A percentile compares a stretch with the other conserved stretches of the same genome.
Conservation (phyloP, 2,888 invertebrate genomes). For the Pristionchus arcanus region DNA sequence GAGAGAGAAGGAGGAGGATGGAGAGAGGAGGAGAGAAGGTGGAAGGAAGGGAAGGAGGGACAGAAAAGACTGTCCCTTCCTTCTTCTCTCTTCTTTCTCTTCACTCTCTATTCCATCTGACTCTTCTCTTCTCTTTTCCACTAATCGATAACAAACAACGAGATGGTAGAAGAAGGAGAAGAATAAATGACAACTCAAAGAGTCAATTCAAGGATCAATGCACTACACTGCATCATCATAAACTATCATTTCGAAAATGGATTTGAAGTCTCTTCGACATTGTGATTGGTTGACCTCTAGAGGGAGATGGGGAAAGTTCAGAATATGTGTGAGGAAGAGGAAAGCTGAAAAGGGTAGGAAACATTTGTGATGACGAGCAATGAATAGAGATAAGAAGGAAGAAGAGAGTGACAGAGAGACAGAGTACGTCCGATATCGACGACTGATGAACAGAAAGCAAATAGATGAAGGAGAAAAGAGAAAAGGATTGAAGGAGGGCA, state of each 20-base stretch:
- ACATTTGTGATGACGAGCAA: conserved; percentile 35
- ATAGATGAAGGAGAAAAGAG: conserved; percentile 27
- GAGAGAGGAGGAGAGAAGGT: background rate
- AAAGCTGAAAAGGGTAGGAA: conserved; percentile 31
- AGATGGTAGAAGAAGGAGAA: conserved; percentile 41
- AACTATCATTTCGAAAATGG: background rate
- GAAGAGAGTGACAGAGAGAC: conserved; percentile 44
- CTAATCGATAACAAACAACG: conserved; percentile 46
- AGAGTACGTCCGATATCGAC: conserved; percentile 51
- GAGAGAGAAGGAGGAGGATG: background rate
- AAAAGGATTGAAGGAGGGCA: background rate
- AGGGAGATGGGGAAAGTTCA: background rate
- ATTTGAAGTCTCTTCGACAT: background rate
- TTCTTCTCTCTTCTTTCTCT: conserved; percentile 11
- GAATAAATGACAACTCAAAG: background rate
- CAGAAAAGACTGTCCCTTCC: conserved; percentile 43
- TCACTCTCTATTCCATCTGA: conserved; percentile 42
- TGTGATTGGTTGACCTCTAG: background rate
- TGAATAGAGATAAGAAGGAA: conserved; percentile 10
- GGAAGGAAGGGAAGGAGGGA: background rate
- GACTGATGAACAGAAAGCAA: conserved; percentile 11
- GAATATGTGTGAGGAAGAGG: background rate
- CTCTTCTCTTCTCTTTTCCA: conserved; percentile 40
- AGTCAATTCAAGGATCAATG: background rate
- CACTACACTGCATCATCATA: background rate